Conservation (phyloP, 2,888 invertebrate species). For the Synanthedon andrenaeformis region DNA sequence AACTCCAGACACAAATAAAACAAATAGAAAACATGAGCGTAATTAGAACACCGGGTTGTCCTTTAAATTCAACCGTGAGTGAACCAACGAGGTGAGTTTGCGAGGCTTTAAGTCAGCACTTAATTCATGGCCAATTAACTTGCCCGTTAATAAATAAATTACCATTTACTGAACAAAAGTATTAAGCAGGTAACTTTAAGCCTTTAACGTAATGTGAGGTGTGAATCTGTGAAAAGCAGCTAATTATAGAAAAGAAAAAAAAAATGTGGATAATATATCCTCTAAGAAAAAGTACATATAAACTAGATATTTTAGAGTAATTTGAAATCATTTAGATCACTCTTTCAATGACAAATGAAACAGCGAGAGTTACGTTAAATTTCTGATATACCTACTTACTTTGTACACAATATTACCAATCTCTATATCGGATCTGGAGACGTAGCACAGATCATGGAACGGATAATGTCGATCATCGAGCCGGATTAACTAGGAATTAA, state of each 20-base stretch:
- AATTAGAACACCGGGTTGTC: conserved; percentile 52
- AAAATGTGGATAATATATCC: no score
- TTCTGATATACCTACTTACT: conserved; percentile 4
- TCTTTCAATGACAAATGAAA: no score
- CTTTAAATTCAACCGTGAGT: conserved; percentile 34
- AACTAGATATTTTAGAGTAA: no score
- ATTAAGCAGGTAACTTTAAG: no score
- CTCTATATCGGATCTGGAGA: conserved; percentile 40
- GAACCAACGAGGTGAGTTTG: conserved; percentile 34
- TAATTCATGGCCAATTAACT: conserved; percentile 67
- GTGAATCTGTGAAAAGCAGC: no score
- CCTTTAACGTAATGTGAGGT: no score
- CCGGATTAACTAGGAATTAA: conserved; percentile 49
- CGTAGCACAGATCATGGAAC: conserved; percentile 24
- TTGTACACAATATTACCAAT: conserved; percentile 44
- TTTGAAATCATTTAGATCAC: no score
- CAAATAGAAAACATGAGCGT: conserved; percentile 17
- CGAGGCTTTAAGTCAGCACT: conserved; percentile 53
- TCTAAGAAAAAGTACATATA: no score
- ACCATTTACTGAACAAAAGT: conserved; percentile 28
- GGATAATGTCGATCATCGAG: conserved; percentile 47
- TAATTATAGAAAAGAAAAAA: no score
- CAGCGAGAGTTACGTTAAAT: no score
- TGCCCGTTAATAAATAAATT: conserved; percentile 53
- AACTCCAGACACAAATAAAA: conserved; percentile 9